Conservation (phyloP, 2,113 vertebrate species). For the Otus sunia region DNA sequence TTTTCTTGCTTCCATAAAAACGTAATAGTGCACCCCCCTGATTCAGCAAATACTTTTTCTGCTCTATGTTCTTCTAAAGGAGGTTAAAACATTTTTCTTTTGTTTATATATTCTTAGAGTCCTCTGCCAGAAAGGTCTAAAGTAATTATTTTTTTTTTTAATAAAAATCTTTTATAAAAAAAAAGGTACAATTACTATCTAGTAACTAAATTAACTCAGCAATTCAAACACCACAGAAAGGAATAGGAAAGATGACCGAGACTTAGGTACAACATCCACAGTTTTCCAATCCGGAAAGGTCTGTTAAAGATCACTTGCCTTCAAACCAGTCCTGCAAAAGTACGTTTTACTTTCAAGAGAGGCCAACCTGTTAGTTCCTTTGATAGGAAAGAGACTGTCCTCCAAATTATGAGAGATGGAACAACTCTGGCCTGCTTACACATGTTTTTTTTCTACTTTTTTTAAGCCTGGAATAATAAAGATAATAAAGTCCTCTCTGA, state of each 20-base stretch:
- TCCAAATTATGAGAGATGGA: background rate
- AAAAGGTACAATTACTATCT: background rate
- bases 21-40: background rate
- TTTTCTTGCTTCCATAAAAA: conserved; percentile 39
- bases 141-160: background rate
- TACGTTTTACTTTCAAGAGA: background rate
- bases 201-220: background rate
- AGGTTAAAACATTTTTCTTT: background rate
- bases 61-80: background rate
- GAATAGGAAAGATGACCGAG: background rate
- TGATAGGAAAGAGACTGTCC: background rate
- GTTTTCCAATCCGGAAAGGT: background rate
- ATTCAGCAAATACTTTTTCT: conserved; percentile 12
- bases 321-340: background rate
- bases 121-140: background rate
- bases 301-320: background rate
- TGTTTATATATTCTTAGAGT: background rate
- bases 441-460: background rate
- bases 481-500: background rate
- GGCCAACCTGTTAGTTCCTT: background rate
- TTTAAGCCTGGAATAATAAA: background rate
- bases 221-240: background rate
- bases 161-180: no score
- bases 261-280: background rate
- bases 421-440: background rate